Base-by-base conservation (phyloP, 23 tunicate species). In the Halocynthia aurantium region DNA sequence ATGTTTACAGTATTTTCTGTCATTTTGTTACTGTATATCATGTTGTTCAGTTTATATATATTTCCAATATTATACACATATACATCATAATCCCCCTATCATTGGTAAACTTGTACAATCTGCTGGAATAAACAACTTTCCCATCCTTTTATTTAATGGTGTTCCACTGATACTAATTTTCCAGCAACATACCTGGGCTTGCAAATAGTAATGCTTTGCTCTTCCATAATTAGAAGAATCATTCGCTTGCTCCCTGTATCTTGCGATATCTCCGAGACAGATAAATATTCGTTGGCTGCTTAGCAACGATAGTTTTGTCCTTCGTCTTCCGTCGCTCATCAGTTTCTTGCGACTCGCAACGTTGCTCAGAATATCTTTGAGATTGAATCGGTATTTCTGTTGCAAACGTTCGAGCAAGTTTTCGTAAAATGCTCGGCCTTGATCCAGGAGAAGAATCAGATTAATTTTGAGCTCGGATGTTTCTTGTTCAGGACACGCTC, bases 201-300 rank as follows among this genome's bases (percentile, higher is more conserved):
- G 78, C 57, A 74, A 4, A 53, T 74, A 74, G 20, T 63, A 89
- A 83, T 84, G 87, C 51, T 88, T 69, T 6, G 96, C 96, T 69
- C 79, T 84, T 52, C 96, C 96, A 69, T 70, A 89, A 73, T 89
- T 89, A 55, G 53, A 53, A 19, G 83, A 75, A 7, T 84, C 83
- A 15, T 80, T 75, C 8, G 84, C 88, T 53, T 80, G 87, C 75
- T 89, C 96, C 57, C 82, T 75, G 75, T 89, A 89, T 11, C 96
- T 63, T 19, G 96, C 77, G 8, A 89, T 76, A 68, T 89, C 96
- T 9, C 96, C 96, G 17, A 89, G 83, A 62, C 96, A 84, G 7
- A 89, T 80, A 50, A 89, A 70, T 10, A 82, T 54, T 51, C 88
- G 58, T 31, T 89, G 96, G 56, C 88, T 80, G 58, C 84, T 78